Percentiles rank a stretch among this genome's conserved stretches.
Evolutionary conservation across 2,888 invertebrate genomes (phyloP).

Genomic region (Machimus rusticus): DNA sequence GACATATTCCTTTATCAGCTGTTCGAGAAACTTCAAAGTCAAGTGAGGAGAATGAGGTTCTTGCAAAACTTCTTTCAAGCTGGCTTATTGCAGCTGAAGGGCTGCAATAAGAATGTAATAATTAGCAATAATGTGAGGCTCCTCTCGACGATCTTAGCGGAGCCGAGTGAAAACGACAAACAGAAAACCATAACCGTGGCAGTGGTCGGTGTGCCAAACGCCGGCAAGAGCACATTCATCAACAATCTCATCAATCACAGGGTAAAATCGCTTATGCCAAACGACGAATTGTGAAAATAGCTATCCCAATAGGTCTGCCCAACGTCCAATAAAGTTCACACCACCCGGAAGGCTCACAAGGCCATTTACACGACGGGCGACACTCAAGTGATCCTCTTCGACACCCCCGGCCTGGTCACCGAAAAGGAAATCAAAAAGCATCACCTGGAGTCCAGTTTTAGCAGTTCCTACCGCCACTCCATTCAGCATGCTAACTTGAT

Average conservation of each 20-base stretch:
- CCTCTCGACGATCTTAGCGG: not conserved
- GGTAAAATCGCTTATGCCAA: conserved; percentile 63
- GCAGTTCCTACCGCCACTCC: conserved; percentile 65
- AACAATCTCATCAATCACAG: conserved; percentile 83
- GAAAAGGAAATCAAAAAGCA: conserved; percentile 68
- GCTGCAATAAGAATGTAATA: not conserved
- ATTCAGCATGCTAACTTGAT: conserved; percentile 79
- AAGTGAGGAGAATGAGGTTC: not conserved
- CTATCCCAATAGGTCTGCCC: conserved; percentile 77
- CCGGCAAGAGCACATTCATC: conserved; percentile 94
- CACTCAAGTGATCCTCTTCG: conserved; percentile 89
- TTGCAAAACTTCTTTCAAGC: not conserved
- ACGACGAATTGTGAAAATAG: not conserved
- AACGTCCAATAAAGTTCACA: conserved; percentile 90
- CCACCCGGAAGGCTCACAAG: conserved; percentile 77
- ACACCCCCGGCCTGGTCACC: conserved; percentile 90
- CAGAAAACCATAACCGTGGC: conserved; percentile 74
- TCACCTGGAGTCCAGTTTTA: conserved; percentile 67
- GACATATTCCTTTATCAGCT: not conserved
- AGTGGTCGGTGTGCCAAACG: conserved; percentile 92
- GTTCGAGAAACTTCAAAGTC: not conserved
- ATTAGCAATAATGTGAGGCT: not conserved
- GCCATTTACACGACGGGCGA: conserved; percentile 78
- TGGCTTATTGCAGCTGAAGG: not conserved
- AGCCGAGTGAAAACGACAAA: not conserved